A percentile compares a stretch with the other conserved stretches of the same genome.
phyloP scores from a whole-genome alignment of 1,140 invertebrate genomes.

The Drosophila truncata region DNA sequence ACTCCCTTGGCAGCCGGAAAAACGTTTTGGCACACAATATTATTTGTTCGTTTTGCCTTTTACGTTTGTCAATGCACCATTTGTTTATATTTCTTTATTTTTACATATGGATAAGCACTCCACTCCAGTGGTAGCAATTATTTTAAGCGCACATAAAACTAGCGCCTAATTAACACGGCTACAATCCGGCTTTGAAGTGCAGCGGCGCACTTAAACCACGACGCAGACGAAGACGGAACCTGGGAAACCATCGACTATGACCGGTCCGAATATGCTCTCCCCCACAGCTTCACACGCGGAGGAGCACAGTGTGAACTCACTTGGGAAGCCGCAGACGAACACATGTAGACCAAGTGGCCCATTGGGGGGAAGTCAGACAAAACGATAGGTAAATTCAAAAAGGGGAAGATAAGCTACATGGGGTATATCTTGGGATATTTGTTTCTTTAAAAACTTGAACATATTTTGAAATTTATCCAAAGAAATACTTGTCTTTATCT shows the following conservation, averaged over 20 bases:
- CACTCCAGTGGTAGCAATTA: conserved; percentile 64
- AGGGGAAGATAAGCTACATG: conserved; percentile 2
- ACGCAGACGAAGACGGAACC: conserved; percentile 22
- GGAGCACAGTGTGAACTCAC: not conserved
- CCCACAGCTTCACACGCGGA: conserved; percentile 31
- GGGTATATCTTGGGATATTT: not conserved
- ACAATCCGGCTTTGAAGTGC: conserved; percentile 62
- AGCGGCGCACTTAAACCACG: conserved; percentile 16
- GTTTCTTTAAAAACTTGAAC: no score
- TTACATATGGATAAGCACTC: conserved; percentile 41
- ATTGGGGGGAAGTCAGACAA: conserved; percentile 11
- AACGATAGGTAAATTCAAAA: conserved; percentile 23
- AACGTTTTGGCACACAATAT: conserved; percentile 20
- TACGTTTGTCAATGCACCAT: conserved; percentile 54
- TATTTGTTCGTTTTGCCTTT: conserved; percentile 30
- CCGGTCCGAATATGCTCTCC: conserved; percentile 39
- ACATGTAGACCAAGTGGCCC: conserved; percentile 17
- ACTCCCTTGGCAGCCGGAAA: not conserved
- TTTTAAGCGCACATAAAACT: conserved; percentile 71
- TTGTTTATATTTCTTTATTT: conserved; percentile 37
- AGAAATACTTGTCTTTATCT: not conserved
- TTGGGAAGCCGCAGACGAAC: conserved; percentile 11
- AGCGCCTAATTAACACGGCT: conserved; percentile 73
- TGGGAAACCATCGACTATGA: conserved; percentile 40
- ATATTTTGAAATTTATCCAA: not conserved